Conservation (phyloP, 2,113 vertebrate species). For the Pelmatolapia mariae region DNA sequence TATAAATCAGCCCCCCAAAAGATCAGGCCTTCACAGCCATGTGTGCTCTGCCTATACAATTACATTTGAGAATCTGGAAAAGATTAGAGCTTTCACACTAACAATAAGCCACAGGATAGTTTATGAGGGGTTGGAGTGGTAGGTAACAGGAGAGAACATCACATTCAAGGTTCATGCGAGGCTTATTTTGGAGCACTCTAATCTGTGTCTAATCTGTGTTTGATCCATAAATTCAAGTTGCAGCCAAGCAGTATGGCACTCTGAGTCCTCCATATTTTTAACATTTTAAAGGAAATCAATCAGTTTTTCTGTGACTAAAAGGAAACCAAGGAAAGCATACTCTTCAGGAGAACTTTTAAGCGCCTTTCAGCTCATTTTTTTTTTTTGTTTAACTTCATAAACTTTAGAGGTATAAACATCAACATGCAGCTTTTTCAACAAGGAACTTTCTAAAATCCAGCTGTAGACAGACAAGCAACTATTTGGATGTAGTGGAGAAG, state of each 20-base stretch:
- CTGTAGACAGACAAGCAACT: background rate
- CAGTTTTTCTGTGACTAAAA: background rate
- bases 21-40: background rate
- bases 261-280: background rate
- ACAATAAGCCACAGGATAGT: background rate
- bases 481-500: background rate
- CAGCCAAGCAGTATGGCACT: background rate
- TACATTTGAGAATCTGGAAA: constrained; percentile 51
- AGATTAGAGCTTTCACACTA: constrained; percentile 41
- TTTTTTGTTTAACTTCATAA: background rate
- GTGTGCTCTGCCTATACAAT: constrained; percentile 27
- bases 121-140: constrained; percentile 15
- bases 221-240: constrained; percentile 12
- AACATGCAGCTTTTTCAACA: background rate
- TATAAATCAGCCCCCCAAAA: constrained; percentile 41
- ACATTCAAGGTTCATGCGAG: constrained; percentile 9
- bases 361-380: background rate
- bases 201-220: constrained; percentile 23
- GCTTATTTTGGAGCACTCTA: constrained; percentile 3
- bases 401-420: background rate
- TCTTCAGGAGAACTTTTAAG: background rate
- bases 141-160: background rate
- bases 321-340: background rate
- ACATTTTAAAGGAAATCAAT: background rate
- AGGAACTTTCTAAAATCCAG: background rate